Evolutionary conservation across 92 coral and sea anemone genomes (phyloP), one percentile per base, ranked within the genome.

Genomic region (Siderastrea radians): DNA sequence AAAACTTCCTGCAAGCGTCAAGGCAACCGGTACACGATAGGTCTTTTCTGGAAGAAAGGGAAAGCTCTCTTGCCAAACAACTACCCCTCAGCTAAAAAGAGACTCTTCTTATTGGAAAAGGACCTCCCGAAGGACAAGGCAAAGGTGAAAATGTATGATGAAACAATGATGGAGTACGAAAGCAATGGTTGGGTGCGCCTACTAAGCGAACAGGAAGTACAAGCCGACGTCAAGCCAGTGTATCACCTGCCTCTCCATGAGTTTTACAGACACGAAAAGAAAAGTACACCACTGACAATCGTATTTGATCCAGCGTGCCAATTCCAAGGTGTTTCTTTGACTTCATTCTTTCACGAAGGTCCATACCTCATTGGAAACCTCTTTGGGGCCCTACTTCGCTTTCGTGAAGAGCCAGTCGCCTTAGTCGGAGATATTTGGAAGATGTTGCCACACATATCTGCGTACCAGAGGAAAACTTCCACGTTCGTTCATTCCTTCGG

Each of bases 361-460:
- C 83, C 93, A 4, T 75, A 90, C 59, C 82, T 85, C 50, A 85
- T 90, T 72, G 90, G 93, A 16, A 90, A 86, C 17, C 70, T 90
- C 54, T 86, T 90, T 1, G 90, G 90, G 26, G 90, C 86, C 47
- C 61, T 90, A 6, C 69, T 90, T 4, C 90, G 79, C n/a, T 85
- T 90, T 26, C 84, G 93, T 14, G 90, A 85, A 66, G 93, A 90
- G 13, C 89, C n/a, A 13, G 82, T 90, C 19, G 93, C 80, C 14
- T 90, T 85, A 48, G 74, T 50, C 14, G 90, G 87, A 49, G 93
- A 90, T 50, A 84, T 90, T 51, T 90, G 86, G 14, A 91, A 91
- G 72, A 91, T 91, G 94, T 87, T 80, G n/a, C 80, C 87, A 14
- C 94, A 91, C 94, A 91, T 72, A 91, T 91, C 44, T 38, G 12